Evolutionary conservation across 2,888 invertebrate genomes (phyloP), one percentile per base, ranked within the genome.

Genomic region (Sacculina carcini): DNA sequence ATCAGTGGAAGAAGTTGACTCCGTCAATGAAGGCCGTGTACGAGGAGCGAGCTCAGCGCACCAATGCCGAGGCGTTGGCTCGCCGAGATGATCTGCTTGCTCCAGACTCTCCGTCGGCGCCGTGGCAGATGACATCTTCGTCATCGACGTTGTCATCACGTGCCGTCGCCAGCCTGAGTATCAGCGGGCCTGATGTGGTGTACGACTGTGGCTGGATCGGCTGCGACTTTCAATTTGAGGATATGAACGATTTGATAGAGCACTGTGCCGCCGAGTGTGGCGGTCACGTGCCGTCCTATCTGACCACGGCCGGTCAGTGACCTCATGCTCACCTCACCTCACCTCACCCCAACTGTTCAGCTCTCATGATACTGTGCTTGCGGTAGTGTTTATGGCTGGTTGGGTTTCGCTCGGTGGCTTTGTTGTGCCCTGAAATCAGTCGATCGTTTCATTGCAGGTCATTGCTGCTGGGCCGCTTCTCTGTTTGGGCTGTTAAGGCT

Each of bases 1-100:
- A n/a, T n/a, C 77, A 94, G 75, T 98, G 98, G 98, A 79, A 92
- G 58, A 84, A 84, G 54, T 71, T 96, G 58, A 77, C 85, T 1
- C 75, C 81, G 1, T 73, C 76, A 52, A 84, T 87, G 58, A 92
- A 94, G 65, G 84, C 86, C 65, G 75, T 75, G 55, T 98, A 90
- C 79, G 96, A 98, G 68, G 89, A 90, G 64, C 74, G 80, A 51
- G 96, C 98, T 0, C 75, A 76, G 29, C 75, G 78, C 60, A 77
- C 85, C 65, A 94, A 92, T 62, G 85, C 85, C 65, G 87, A 89
- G 63, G 77, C 77, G 10, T 73, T 42, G 42, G n/a, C n/a, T n/a
- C n/a, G n/a, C n/a, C n/a, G n/a, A n/a, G n/a, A n/a, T n/a, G n/a
- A n/a, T n/a, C n/a, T n/a, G n/a, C n/a, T n/a, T n/a, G n/a, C n/a